These are phyloP conservation scores for Drosophila pseudoananassae DNA, from an alignment of 1,140 invertebrate genomes.

Conservation along the genomic window DNA sequence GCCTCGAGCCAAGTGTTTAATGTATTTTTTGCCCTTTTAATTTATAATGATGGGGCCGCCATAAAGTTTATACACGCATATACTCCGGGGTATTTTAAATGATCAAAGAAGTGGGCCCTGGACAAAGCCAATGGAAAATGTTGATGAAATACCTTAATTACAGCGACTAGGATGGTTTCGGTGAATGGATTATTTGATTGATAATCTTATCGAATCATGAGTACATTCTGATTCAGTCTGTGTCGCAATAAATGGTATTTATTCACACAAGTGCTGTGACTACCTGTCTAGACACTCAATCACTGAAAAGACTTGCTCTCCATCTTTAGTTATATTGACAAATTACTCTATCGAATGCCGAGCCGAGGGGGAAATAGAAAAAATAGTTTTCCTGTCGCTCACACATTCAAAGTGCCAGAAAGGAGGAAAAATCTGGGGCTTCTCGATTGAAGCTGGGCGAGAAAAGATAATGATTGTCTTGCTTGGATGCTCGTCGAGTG, in stretches of 20 bases:
- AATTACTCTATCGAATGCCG: conserved; percentile 61
- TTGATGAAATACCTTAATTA: conserved; percentile 20
- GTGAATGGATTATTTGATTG: neutral
- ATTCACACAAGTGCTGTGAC: neutral
- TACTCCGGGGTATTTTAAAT: conserved; percentile 28
- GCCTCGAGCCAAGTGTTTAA: conserved; percentile 26
- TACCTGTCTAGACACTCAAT: neutral
- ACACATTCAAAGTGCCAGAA: conserved; percentile 4
- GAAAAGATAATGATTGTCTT: conserved; percentile 67
- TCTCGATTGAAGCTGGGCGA: conserved; percentile 35
- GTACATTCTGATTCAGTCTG: neutral
- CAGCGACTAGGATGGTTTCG: neutral
- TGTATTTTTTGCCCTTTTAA: conserved; percentile 41
- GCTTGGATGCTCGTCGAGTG: conserved; percentile 31
- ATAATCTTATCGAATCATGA: neutral
- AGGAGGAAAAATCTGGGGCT: neutral
- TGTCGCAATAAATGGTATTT: neutral
- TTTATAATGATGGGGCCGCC: conserved; percentile 41
- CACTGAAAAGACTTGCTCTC: neutral
- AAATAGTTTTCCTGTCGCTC: conserved; percentile 47
- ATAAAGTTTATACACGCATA: conserved; percentile 36
- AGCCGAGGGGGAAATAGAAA: conserved; percentile 26
- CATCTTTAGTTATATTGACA: conserved; percentile 59
- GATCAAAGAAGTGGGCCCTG: conserved; percentile 22
- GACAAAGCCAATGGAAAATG: conserved; percentile 12